Conservation (phyloP, 2,113 vertebrate species). For the Rostratula benghalensis region DNA sequence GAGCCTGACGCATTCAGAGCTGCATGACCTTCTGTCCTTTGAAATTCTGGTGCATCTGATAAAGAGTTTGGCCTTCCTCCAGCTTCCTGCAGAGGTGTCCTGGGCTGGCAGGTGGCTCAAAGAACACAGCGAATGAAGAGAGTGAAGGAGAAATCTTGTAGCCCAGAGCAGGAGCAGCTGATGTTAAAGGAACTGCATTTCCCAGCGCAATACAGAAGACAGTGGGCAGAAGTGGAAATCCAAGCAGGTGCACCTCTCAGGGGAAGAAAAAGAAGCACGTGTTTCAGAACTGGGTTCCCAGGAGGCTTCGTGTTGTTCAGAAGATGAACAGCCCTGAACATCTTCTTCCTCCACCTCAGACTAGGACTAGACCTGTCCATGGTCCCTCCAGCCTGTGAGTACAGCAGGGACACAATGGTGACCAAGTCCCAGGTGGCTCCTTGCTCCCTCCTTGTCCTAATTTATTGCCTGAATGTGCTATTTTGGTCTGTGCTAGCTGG, state of each 20-base stretch:
- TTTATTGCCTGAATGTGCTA: neutral
- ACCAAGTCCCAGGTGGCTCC: neutral
- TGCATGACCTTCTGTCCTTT: neutral
- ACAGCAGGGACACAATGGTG: neutral
- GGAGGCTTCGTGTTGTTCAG: neutral
- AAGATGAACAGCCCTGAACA: neutral
- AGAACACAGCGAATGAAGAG: neutral
- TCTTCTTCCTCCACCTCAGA: neutral
- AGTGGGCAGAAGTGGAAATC: neutral
- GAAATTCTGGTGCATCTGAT: neutral
- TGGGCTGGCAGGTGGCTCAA: neutral
- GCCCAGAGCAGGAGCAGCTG: neutral
- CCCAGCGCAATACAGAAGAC: rapidly evolving
- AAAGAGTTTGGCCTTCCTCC: neutral
- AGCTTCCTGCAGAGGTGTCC: neutral
- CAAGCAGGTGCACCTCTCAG: neutral
- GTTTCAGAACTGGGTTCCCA: neutral
- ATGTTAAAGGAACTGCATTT: neutral
- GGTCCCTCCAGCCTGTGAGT: neutral
- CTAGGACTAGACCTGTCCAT: rapidly evolving
- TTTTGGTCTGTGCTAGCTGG: neutral
- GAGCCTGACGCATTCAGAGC: neutral
- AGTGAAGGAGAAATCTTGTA: neutral
- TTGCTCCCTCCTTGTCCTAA: neutral
- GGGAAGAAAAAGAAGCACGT: neutral